Base-by-base conservation (phyloP, 2,797 vertebrate genomes). In the Rhinogobio ventralis region DNA sequence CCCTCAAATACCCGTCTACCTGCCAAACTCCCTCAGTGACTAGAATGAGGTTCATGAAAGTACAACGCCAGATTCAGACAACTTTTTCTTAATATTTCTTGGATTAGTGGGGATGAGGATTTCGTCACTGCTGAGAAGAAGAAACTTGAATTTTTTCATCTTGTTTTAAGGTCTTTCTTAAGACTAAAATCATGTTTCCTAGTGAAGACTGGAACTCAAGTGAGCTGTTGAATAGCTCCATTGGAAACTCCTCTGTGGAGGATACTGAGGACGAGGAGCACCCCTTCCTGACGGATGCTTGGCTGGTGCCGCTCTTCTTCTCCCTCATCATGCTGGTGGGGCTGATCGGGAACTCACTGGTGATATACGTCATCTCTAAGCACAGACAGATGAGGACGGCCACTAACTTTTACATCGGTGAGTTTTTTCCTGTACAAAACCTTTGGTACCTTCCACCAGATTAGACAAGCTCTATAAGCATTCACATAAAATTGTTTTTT, bases 321-420 rank as follows among this genome's bases (percentile, higher is more conserved):
- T 94, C 95, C 8, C 94, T 97, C 75, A 95, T 97, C 89, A 97
- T 97, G 96, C 90, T 97, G 85, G 94, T 97, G 0, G 96, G 96
- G 49, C 91, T 97, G 55, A 92, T 95, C 67, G 96, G 96, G 7
- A 97, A 97, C 91, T 95, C 95, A 13, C 90, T 97, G 83, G 95
- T 97, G 51, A 96, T 97, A 72, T 97, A 96, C 85, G 96, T 97
- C 3, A 94, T 97, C 86, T 94, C 95, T 78, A 96, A 96, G 79
- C 95, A 96, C 92, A 92, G 94, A 60, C 96, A 97, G 90, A 96
- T 97, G 96, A 94, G 96, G 86, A 97, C 96, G 0, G 96, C 96
- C 23, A 97, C 96, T 68, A 97, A 97, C 94, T 97, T 96, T 93
- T 97, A 96, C 91, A 97, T 97, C 45, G 96, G 96, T 97, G 90